Evolutionary conservation across 1,140 invertebrate genomes (phyloP).

Genomic region (Theocolax elegans): DNA sequence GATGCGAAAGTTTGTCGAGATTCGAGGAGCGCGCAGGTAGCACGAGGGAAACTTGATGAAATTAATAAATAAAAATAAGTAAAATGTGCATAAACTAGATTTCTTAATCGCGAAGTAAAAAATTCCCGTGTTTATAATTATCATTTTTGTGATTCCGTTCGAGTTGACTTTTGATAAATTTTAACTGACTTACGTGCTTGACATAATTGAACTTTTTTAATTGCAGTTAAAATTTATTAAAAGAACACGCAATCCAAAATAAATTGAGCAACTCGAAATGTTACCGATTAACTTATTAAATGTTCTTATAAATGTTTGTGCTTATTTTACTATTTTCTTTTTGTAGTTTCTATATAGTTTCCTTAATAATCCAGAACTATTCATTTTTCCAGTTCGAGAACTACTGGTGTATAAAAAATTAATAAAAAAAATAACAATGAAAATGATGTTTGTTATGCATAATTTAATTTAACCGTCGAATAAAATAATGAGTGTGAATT

Average conservation of each 20-base stretch:
- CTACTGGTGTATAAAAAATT: conserved; percentile 48
- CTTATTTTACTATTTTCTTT: conserved; percentile 40
- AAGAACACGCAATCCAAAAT: conserved; percentile 18
- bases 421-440: conserved; percentile 28
- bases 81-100: conserved; percentile 43
- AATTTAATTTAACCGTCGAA: conserved; percentile 55
- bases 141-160: conserved; percentile 4
- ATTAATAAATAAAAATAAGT: conserved; percentile 41
- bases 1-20: conserved; percentile 41
- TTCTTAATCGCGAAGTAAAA: conserved; percentile 30
- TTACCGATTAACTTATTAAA: conserved; percentile 21
- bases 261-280: conserved; percentile 10
- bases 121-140: conserved; percentile 11
- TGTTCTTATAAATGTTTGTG: conserved; percentile 37
- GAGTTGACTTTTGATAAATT: conserved; percentile 28
- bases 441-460: conserved; percentile 52
- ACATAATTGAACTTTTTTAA: conserved; percentile 26
- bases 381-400: conserved; percentile 43
- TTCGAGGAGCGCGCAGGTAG: conserved; percentile 47
- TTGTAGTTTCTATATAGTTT: conserved; percentile 32
- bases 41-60: conserved; percentile 39
- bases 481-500: conserved; percentile 51
- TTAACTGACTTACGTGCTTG: conserved; percentile 13
- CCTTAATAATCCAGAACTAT: conserved; percentile 41
- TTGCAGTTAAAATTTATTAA: conserved; percentile 28